Percentiles rank a stretch among this genome's conserved stretches.
Evolutionary conservation across 2,797 vertebrate species (phyloP).

Genomic region (Todus mexicanus): DNA sequence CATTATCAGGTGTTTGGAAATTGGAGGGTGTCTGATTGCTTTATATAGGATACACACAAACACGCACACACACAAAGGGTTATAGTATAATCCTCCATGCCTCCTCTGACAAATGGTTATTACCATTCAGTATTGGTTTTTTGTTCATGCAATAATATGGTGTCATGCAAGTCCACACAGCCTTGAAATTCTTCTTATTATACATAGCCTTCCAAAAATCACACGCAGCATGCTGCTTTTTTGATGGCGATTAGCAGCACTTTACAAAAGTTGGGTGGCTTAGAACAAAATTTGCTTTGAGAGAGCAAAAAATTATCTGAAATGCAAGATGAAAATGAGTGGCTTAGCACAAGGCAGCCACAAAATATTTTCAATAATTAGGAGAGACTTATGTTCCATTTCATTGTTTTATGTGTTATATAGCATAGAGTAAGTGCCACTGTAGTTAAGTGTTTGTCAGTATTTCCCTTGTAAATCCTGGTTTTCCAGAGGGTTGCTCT

Average conservation of each 20-base stretch:
- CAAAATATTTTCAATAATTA: slow-evolving; percentile 60
- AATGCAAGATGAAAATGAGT: background rate
- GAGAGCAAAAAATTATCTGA: background rate
- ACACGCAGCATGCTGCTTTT: background rate
- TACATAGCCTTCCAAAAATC: background rate
- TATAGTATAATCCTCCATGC: background rate
- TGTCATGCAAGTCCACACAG: slow-evolving; percentile 28
- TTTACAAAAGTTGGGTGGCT: slow-evolving; percentile 20
- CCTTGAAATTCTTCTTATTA: slow-evolving; percentile 42
- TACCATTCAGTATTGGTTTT: slow-evolving; percentile 27
- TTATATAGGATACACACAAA: slow-evolving; percentile 25
- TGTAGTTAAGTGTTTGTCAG: slow-evolving; percentile 56
- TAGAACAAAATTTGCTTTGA: background rate
- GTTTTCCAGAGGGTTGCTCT: slow-evolving; percentile 43
- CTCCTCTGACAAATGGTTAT: slow-evolving; percentile 43
- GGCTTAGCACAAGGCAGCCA: background rate
- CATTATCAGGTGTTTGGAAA: slow-evolving; percentile 53
- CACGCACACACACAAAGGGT: background rate
- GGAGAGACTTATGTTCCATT: slow-evolving; percentile 36
- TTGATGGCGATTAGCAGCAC: background rate
- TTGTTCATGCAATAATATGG: slow-evolving; percentile 45
- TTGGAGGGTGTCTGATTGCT: slow-evolving; percentile 48
- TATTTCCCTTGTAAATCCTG: slow-evolving; percentile 44
- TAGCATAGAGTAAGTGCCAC: slow-evolving; percentile 15
- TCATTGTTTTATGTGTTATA: slow-evolving; percentile 8